Base-by-base conservation (phyloP, 2,797 vertebrate species). In the Helostoma temminkii region DNA sequence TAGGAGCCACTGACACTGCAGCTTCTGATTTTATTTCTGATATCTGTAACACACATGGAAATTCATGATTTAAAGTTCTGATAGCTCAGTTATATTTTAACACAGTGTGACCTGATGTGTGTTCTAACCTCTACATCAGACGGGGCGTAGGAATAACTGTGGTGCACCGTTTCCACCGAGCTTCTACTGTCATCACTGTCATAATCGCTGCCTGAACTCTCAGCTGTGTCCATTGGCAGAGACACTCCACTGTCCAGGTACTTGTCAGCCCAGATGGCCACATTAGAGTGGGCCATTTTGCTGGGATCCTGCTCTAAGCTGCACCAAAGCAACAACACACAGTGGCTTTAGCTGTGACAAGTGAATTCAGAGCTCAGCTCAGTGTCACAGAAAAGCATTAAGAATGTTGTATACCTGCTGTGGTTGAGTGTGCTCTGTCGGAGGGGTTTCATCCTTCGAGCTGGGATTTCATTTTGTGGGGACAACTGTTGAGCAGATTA, bases 241-340 rank as follows among this genome's bases (percentile, higher is more conserved):
- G 91, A 91, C 12, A 94, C 78, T 0, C 94, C 93, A 25, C 93
- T 95, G 89, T 95, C 94, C 83, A 88, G 79, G 87, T 93, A 94
- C 70, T 75, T 89, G 21, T 93, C 82, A 1, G 93, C 93, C 92
- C 92, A 91, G 66, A 28, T 78, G 61, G 90, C 82, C 61, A 95
- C 88, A 12, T 91, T 81, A 32, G 87, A 89, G 80, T 80, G 84
- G 12, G 45, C 50, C 0, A 12, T 53, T 58, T 83, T 76, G 47
- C 55, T 71, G 21, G 85, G 34, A 21, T 85, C 80, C 4, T 67
- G 82, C 42, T 91, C 89, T 0, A 59, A 55, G 30, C 92, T 91
- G 81, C 57, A 74, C 16, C 37, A 55, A 58, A 48, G 16, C 58
- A 71, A 12, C 28, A 0, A 50, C 48, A 67, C 22, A 50, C 4